Percentiles rank a stretch among this genome's conserved stretches.
Conservation (phyloP, 2,797 vertebrate genomes). For the Labroides dimidiatus region DNA sequence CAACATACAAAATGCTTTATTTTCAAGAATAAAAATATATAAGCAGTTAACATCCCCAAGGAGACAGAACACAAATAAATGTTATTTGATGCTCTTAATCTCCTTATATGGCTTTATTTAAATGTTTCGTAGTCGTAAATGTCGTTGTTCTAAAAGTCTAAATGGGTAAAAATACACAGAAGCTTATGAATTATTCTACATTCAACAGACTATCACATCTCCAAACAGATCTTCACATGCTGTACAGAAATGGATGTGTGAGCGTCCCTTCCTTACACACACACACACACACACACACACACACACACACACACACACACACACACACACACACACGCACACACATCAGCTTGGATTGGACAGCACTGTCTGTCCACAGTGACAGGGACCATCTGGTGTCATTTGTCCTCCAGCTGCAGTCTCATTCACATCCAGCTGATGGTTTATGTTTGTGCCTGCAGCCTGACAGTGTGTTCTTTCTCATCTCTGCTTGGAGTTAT, state of each 20-base stretch:
- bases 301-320: background rate
- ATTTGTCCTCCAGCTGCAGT: slow-evolving; percentile 52
- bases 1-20: slow-evolving; percentile 2
- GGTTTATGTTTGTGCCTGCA: slow-evolving; percentile 15
- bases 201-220: background rate
- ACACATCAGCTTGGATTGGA: slow-evolving; percentile 18
- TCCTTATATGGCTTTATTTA: too few relatives aligned
- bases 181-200: too few relatives aligned
- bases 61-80: background rate
- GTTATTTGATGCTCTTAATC: background rate
- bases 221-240: too few relatives aligned
- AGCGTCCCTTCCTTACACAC: slow-evolving; percentile 6
- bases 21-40: background rate
- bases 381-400: slow-evolving; percentile 51
- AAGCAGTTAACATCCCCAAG: too few relatives aligned
- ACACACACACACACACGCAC: slow-evolving; percentile 2
- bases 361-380: slow-evolving; percentile 13
- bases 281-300: background rate
- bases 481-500: slow-evolving; percentile 13
- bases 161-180: background rate
- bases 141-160: background rate
- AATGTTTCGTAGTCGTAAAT: too few relatives aligned
- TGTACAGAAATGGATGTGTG: background rate
- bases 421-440: slow-evolving; percentile 26
- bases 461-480: slow-evolving; percentile 7